phyloP scores from a whole-genome alignment of 2,888 invertebrate species.

The Deilephila elpenor region DNA sequence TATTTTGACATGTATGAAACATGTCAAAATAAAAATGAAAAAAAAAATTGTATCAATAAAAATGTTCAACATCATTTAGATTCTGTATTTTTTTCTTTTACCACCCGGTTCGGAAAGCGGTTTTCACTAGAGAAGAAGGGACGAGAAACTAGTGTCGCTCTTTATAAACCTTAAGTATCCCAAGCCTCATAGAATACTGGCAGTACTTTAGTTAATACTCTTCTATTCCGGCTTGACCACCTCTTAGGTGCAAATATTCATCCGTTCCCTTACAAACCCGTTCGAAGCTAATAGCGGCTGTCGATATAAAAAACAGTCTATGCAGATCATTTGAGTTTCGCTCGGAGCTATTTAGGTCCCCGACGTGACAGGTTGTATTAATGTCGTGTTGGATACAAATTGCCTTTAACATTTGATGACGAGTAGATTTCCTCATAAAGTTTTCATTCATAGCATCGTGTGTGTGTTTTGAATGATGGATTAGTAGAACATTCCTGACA shows the following conservation, averaged over 20 bases:
- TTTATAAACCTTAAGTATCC: not conserved
- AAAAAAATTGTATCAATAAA: too few species aligned
- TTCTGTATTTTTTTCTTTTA: too few species aligned
- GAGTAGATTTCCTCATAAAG: slow-evolving; percentile 25
- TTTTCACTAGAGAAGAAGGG: too few species aligned
- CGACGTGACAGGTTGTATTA: slow-evolving; percentile 12
- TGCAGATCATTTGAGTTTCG: slow-evolving; percentile 16
- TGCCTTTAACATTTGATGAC: slow-evolving; percentile 20
- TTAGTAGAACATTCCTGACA: not conserved
- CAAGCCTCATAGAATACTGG: not conserved
- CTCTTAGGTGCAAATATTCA: not conserved
- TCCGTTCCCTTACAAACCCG: not conserved
- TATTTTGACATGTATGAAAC: too few species aligned
- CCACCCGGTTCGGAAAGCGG: too few species aligned
- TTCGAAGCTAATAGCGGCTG: slow-evolving; percentile 7
- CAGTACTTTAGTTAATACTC: not conserved
- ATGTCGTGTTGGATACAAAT: slow-evolving; percentile 21
- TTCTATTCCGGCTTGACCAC: slow-evolving; percentile 2
- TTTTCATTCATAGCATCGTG: slow-evolving; percentile 19
- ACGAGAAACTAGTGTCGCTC: too few species aligned
- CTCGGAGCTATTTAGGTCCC: slow-evolving; percentile 18
- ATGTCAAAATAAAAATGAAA: too few species aligned
- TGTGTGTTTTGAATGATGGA: slow-evolving; percentile 6
- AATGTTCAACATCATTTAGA: too few species aligned
- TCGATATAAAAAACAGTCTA: slow-evolving; percentile 9